Evolutionary conservation across 2,888 invertebrate genomes (phyloP).

Genomic region (Ypsolopha sequella): DNA sequence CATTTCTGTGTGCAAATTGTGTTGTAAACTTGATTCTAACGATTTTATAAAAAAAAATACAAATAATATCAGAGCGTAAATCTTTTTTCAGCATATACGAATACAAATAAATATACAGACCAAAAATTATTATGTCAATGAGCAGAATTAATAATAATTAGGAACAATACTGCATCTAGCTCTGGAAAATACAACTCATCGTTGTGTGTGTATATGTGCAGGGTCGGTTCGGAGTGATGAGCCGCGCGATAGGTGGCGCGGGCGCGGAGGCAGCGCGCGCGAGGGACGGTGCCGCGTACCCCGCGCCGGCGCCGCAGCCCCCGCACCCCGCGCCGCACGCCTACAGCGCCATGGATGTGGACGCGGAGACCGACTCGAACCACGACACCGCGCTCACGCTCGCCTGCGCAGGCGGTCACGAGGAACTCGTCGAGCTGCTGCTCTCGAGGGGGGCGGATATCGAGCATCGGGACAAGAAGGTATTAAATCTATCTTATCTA

Average conservation of each 20-base stretch:
- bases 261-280: conserved; percentile 13
- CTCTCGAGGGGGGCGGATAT: conserved; percentile 94
- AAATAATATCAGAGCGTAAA: too few species aligned
- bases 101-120: too few species aligned
- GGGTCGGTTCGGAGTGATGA: conserved; percentile 41
- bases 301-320: conserved; percentile 39
- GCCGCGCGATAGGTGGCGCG: conserved; percentile 22
- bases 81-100: too few species aligned
- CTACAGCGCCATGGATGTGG: conserved; percentile 89
- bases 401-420: conserved; percentile 97
- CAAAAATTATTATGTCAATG: too few species aligned
- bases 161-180: too few species aligned
- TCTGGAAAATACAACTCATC: too few species aligned
- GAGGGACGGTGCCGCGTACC: conserved; percentile 25
- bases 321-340: conserved; percentile 60
- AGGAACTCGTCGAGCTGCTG: conserved; percentile 93
- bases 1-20: too few species aligned
- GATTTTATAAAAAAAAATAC: too few species aligned
- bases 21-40: too few species aligned
- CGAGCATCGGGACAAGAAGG: conserved; percentile 98
- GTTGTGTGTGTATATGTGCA: conserved; percentile 10
- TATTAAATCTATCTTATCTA: conserved; percentile 10
- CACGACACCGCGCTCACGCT: conserved; percentile 98
- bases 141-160: too few species aligned
- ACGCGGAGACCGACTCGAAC: conserved; percentile 98